phyloP scores from a whole-genome alignment of 2,888 invertebrate species.

The Melinaea marsaeus region DNA sequence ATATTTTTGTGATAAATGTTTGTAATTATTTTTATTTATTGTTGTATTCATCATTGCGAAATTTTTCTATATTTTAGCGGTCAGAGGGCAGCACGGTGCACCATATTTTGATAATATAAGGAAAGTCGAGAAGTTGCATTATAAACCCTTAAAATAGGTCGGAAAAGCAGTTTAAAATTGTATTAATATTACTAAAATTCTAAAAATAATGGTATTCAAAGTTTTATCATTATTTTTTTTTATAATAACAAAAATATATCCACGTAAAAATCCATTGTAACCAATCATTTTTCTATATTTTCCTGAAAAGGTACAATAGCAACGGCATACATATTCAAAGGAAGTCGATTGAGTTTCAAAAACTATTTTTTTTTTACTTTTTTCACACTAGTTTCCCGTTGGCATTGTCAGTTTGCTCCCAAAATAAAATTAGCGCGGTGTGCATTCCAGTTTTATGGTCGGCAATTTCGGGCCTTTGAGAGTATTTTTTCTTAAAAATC shows the following conservation, averaged over 20 bases:
- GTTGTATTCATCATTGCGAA: background rate
- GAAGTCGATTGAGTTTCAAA: conserved; percentile 29
- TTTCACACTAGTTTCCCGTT: conserved; percentile 28
- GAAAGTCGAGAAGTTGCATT: too few relatives aligned
- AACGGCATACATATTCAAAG: conserved; percentile 32
- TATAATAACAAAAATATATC: too few relatives aligned
- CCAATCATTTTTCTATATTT: background rate
- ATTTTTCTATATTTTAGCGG: too few relatives aligned
- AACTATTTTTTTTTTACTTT: conserved; percentile 27
- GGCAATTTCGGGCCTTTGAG: conserved; percentile 26
- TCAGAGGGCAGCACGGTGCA: too few relatives aligned
- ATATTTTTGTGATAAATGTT: background rate
- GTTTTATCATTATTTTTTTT: too few relatives aligned
- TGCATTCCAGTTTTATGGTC: conserved; percentile 28
- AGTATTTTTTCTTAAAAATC: background rate
- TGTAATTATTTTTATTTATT: background rate
- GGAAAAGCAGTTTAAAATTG: too few relatives aligned
- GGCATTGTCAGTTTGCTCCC: conserved; percentile 28
- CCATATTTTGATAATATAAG: too few relatives aligned
- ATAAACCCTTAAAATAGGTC: too few relatives aligned
- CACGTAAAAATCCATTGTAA: background rate
- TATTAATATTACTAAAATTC: too few relatives aligned
- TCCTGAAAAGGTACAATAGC: conserved; percentile 21
- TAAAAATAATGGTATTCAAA: too few relatives aligned
- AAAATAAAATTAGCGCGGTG: conserved; percentile 31